A percentile compares a stretch with the other conserved stretches of the same genome.
phyloP scores from a whole-genome alignment of 1,140 invertebrate genomes.

The Panulirus ornatus region DNA sequence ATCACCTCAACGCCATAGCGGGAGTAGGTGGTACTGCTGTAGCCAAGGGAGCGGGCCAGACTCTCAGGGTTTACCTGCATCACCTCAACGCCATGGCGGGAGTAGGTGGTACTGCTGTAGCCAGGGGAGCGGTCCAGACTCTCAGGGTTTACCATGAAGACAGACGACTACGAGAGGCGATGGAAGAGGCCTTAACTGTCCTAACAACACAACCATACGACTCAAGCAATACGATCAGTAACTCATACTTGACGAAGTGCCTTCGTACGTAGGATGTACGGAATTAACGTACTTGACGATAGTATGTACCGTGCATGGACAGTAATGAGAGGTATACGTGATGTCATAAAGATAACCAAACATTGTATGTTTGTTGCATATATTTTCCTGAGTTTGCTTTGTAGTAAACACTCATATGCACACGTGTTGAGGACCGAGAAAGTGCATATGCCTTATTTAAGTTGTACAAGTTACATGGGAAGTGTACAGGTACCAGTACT shows the following conservation, averaged over 20 bases:
- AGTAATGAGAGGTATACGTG: no score
- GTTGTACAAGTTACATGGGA: no score
- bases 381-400: no score
- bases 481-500: no score
- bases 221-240: background rate
- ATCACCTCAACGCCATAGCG: constrained; percentile 22
- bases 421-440: no score
- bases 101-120: background rate
- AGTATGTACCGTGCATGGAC: no score
- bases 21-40: background rate
- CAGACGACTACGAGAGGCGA: constrained; percentile 2
- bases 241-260: background rate
- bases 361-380: no score
- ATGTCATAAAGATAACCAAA: no score
- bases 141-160: constrained; percentile 22
- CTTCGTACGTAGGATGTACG: background rate
- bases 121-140: constrained; percentile 5
- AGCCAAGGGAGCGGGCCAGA: constrained; percentile 13
- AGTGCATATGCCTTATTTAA: no score
- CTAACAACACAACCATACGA: background rate
- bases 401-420: no score
- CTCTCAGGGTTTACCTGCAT: constrained; percentile 23
- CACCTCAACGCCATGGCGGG: constrained; percentile 22
- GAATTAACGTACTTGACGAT: background rate
- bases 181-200: constrained; percentile 25